Evolutionary conservation across 2,113 vertebrate species (phyloP).

Genomic region (Todiramphus chloris): DNA sequence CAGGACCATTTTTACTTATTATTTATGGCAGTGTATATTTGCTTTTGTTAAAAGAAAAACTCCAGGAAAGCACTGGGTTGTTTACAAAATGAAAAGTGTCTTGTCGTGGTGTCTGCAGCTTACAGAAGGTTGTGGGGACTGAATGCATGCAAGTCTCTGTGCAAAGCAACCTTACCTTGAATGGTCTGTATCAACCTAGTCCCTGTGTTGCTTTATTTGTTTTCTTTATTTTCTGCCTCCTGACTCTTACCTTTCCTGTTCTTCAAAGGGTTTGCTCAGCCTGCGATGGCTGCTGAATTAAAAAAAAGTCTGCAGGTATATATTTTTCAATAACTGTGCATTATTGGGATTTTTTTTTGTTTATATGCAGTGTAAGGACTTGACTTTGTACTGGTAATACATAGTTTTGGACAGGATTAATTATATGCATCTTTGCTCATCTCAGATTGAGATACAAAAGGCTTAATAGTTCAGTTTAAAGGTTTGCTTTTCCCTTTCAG

Average conservation of each 20-base stretch:
- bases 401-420: slow-evolving; percentile 27
- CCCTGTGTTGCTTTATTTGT: neutral
- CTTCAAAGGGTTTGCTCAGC: neutral
- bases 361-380: neutral
- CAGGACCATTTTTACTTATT: slow-evolving; percentile 27
- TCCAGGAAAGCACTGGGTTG: neutral
- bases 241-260: neutral
- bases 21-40: slow-evolving; percentile 31
- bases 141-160: neutral
- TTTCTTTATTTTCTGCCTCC: neutral
- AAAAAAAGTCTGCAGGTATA: neutral
- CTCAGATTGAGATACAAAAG: slow-evolving; percentile 22
- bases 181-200: neutral
- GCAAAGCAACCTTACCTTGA: neutral
- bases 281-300: neutral
- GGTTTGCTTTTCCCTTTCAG: slow-evolving; percentile 23
- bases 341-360: neutral
- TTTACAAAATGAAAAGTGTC: slow-evolving; percentile 57
- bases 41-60: slow-evolving; percentile 49
- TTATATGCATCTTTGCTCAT: slow-evolving; percentile 8
- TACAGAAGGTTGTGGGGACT: slow-evolving; percentile 10
- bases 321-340: neutral
- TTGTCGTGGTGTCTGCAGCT: slow-evolving; percentile 46
- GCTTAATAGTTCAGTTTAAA: slow-evolving; percentile 30
- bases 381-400: neutral